These are phyloP conservation scores for Pachyrhynchus sulphureomaculatus DNA, from an alignment of 1,140 invertebrate species.

Conservation along the genomic window DNA sequence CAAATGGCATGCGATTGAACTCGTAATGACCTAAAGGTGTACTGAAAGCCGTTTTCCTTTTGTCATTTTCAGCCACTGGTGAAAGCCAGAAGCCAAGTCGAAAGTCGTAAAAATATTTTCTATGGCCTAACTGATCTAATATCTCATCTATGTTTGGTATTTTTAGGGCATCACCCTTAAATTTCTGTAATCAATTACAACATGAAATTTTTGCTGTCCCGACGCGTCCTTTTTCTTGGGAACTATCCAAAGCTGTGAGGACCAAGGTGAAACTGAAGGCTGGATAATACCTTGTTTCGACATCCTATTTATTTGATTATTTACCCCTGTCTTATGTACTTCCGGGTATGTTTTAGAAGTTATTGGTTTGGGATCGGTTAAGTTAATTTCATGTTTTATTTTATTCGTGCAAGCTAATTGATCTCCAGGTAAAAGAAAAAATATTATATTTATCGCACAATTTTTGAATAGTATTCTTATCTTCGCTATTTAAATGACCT, in stretches of 20 bases:
- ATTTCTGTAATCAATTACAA: conserved; percentile 34
- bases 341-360: too few species aligned
- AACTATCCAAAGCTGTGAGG: conserved; percentile 16
- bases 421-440: too few species aligned
- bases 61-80: conserved; percentile 6
- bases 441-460: too few species aligned
- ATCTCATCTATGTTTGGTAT: conserved; percentile 37
- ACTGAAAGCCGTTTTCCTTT: neutral
- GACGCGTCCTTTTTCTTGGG: conserved; percentile 36
- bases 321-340: neutral
- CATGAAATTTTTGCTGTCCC: conserved; percentile 31
- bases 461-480: too few species aligned
- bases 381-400: too few species aligned
- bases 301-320: conserved; percentile 6
- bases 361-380: too few species aligned
- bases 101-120: conserved; percentile 44
- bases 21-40: neutral
- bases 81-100: conserved; percentile 9
- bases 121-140: conserved; percentile 49
- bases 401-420: too few species aligned
- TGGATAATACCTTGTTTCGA: neutral
- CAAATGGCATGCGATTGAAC: neutral
- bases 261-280: conserved; percentile 11
- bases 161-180: conserved; percentile 33
- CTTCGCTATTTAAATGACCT: too few species aligned